phyloP scores from a whole-genome alignment of 2,113 vertebrate genomes.

The Cheirogaleus medius region DNA sequence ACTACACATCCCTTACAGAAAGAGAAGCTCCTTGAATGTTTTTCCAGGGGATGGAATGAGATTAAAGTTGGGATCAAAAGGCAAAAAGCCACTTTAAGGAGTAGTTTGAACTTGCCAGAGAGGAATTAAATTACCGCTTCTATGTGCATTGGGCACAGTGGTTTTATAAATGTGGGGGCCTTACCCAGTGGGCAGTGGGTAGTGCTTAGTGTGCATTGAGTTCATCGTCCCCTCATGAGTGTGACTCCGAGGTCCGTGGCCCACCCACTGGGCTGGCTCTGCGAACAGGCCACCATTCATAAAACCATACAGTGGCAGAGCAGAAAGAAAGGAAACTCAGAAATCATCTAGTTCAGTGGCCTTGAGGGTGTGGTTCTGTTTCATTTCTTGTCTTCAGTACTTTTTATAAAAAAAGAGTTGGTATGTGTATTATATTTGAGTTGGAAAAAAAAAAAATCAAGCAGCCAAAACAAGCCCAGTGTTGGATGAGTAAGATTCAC shows the following conservation, averaged over 20 bases:
- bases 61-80: not conserved
- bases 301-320: not conserved
- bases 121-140: not conserved
- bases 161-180: not conserved
- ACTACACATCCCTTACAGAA: not conserved
- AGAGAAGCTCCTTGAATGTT: not conserved
- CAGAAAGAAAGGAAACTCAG: not conserved
- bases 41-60: not conserved
- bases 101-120: not conserved
- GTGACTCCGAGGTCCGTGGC: not conserved
- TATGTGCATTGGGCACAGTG: not conserved
- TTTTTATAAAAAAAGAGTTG: not conserved
- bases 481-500: not conserved
- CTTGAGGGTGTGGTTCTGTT: not conserved
- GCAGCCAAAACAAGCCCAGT: not conserved
- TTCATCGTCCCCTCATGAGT: fast-evolving
- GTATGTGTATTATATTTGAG: not conserved
- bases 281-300: not conserved
- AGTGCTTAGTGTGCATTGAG: not conserved
- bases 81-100: not conserved
- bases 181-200: not conserved
- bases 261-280: not conserved
- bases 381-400: not conserved
- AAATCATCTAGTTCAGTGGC: not conserved
- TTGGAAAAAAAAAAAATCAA: not conserved